Evolutionary conservation across 2,113 vertebrate species (phyloP), one percentile per base, ranked within the genome.

Genomic region (Loxodonta africana): DNA sequence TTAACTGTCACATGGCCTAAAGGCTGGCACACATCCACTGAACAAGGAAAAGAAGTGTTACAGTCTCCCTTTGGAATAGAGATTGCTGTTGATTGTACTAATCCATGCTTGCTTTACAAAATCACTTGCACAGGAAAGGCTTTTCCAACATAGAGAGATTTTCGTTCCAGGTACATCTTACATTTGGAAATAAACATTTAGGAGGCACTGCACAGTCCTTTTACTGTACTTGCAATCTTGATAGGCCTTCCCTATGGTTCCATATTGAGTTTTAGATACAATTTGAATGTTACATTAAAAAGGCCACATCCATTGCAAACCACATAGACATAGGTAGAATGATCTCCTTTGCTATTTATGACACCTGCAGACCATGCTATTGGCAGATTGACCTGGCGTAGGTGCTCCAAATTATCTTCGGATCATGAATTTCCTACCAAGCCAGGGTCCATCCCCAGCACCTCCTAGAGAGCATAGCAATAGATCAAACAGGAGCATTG

Each of bases 31-130:
- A 18, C n/a, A 26, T 63, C 44, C 76, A 41, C 12, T 30, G 69
- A 92, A 65, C 11, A 37, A 53, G 67, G 48, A 63, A 12, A 37
- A 37, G 37, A 37, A 37, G 5, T 77, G 44, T 53, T 67, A 26
- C n/a, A 46, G 37, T 20, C 26, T 63, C 41, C 9, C 15, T 62
- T 93, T 81, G 78, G n/a, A 89, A 18, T 8, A 82, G 51, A 93
- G 51, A 30, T 57, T 41, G 15, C 28, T 53, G 28, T n/a, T 71
- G 51, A 73, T 89, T 94, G 63, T 23, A 20, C 26, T 80, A 83
- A 69, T 48, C 12, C 44, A 28, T 63, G 15, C 44, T 83, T 87
- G 48, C 48, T 77, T 84, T 84, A 63, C 90, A 95, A 90, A 87
- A 33, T 91, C n/a, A 51, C 63, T 90, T 84, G 48, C 83, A 26